These are phyloP conservation scores for Sinocyclocheilus anshuiensis DNA, from an alignment of 2,113 vertebrate genomes.

Conservation along the genomic window DNA sequence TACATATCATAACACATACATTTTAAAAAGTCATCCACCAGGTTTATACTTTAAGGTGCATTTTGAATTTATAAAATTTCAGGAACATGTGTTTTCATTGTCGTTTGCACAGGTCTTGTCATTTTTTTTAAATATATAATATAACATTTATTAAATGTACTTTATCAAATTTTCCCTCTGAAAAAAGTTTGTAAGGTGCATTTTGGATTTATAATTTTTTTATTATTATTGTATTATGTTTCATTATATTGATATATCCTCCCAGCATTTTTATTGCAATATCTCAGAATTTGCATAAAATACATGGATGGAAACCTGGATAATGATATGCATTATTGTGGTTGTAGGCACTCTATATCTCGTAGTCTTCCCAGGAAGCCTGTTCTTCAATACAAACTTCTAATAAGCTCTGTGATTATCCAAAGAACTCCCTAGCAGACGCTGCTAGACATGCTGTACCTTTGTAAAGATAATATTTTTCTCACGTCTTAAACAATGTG, in stretches of 20 bases:
- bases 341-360: slow-evolving; percentile 26
- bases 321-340: slow-evolving; percentile 29
- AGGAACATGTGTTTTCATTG: not conserved
- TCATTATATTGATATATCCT: not conserved
- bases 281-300: not conserved
- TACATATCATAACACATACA: too few relatives aligned
- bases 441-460: slow-evolving; percentile 8
- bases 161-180: not conserved
- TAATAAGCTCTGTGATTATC: slow-evolving; percentile 34
- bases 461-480: slow-evolving; percentile 27
- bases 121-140: not conserved
- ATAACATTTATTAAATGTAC: not conserved
- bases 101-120: not conserved
- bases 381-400: slow-evolving; percentile 19
- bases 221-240: not conserved
- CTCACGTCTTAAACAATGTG: slow-evolving; percentile 38
- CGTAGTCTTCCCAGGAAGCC: not conserved
- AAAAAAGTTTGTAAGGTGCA: too few relatives aligned
- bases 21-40: too few relatives aligned
- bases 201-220: too few relatives aligned
- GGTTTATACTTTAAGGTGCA: too few relatives aligned
- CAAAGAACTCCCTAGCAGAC: not conserved
- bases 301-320: not conserved
- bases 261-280: not conserved
- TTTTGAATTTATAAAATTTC: not conserved